phyloP scores from a whole-genome alignment of 2,113 vertebrate genomes.

The Hyla sarda region DNA sequence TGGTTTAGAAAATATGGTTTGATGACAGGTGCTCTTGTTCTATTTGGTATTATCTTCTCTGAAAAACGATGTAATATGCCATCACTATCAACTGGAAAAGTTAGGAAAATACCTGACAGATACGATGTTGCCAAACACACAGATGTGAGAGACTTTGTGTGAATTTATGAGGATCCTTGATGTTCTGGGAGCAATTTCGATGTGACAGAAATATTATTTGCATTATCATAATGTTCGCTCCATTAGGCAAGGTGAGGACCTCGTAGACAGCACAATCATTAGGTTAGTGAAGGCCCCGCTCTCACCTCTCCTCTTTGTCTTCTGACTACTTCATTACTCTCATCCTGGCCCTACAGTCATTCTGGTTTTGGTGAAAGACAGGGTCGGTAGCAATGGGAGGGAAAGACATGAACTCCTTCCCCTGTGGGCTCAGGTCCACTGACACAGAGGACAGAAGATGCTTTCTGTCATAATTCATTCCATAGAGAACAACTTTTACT shows the following conservation, averaged over 20 bases:
- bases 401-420: not conserved
- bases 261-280: not conserved
- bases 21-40: too few species aligned
- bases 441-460: not conserved
- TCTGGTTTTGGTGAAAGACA: not conserved
- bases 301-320: not conserved
- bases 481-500: not conserved
- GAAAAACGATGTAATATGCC: not conserved
- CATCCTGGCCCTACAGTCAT: not conserved
- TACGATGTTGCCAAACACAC: not conserved
- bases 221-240: not conserved
- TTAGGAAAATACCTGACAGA: not conserved
- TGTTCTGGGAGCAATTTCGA: not conserved
- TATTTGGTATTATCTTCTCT: not conserved
- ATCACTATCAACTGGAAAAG: not conserved
- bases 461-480: not conserved
- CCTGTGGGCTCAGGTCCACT: not conserved
- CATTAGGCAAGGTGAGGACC: conserved; percentile 1
- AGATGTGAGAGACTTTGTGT: not conserved
- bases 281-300: not conserved
- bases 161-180: not conserved
- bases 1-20: too few species aligned
- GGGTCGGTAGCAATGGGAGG: not conserved
- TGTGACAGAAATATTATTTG: not conserved
- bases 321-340: not conserved